These are phyloP conservation scores for Astyanax mexicanus DNA, from an alignment of 2,797 vertebrate genomes.

Conservation along the genomic window DNA sequence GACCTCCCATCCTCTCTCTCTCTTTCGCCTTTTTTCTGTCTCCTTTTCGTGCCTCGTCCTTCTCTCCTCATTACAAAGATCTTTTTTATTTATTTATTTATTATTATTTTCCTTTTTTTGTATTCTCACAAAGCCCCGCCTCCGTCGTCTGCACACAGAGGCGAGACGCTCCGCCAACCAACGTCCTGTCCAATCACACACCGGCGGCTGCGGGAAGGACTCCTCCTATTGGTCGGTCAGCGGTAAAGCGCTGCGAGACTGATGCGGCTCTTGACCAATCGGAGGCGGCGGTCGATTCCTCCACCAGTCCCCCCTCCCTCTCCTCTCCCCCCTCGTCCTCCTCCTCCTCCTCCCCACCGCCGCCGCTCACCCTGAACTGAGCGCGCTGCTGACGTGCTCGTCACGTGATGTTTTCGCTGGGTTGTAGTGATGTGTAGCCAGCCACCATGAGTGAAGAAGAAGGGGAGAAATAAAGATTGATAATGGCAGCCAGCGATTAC, in stretches of 20 bases:
- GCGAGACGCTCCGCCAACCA: slow-evolving; percentile 14
- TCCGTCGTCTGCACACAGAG: slow-evolving; percentile 50
- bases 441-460: slow-evolving; percentile 62
- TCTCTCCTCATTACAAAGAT: slow-evolving; percentile 49
- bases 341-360: slow-evolving; percentile 34
- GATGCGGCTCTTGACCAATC: slow-evolving; percentile 22
- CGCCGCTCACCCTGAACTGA: slow-evolving; percentile 51
- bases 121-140: slow-evolving; percentile 27
- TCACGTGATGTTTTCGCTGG: slow-evolving; percentile 82
- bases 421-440: slow-evolving; percentile 71
- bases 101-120: too few species aligned
- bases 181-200: slow-evolving; percentile 46
- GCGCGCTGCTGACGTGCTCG: slow-evolving; percentile 53
- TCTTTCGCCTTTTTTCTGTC: slow-evolving; percentile 29
- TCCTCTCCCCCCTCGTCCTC: slow-evolving; percentile 37
- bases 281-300: background rate
- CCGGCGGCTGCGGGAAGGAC: background rate
- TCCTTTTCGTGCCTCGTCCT: slow-evolving; percentile 27
- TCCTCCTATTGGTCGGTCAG: slow-evolving; percentile 44
- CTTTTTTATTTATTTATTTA: too few species aligned
- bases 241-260: slow-evolving; percentile 8
- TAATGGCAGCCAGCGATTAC: slow-evolving; percentile 54
- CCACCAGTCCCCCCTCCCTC: slow-evolving; percentile 27
- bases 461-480: slow-evolving; percentile 61
- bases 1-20: slow-evolving; percentile 13